These are phyloP conservation scores for Auanema sp. DNA, from an alignment of 2,888 invertebrate genomes.

Conservation along the genomic window DNA sequence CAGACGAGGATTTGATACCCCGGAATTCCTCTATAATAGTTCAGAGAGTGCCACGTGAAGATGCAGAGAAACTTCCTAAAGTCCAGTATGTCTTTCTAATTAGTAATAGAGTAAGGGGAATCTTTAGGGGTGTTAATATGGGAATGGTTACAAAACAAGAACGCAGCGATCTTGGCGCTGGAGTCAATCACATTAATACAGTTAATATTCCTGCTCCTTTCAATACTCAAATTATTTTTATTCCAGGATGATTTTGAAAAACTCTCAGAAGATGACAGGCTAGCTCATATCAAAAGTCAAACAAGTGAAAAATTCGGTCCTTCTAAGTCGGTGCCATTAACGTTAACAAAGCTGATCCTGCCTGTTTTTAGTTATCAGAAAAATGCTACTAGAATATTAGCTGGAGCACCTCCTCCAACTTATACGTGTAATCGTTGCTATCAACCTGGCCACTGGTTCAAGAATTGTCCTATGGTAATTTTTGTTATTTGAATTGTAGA, in stretches of 20 bases:
- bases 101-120: not conserved
- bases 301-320: not conserved
- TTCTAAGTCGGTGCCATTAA: not conserved
- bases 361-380: conserved; percentile 78
- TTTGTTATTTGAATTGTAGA: conserved; percentile 1
- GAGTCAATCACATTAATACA: conserved; percentile 32
- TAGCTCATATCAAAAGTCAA: conserved; percentile 84
- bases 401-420: conserved; percentile 84
- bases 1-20: conserved; percentile 87
- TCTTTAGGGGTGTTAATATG: conserved; percentile 40
- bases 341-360: not conserved
- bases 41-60: conserved; percentile 80
- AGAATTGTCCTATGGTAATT: conserved; percentile 78
- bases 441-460: conserved; percentile 94
- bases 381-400: conserved; percentile 80
- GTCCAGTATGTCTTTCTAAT: conserved; percentile 47
- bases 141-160: conserved; percentile 37
- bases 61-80: conserved; percentile 60
- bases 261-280: conserved; percentile 94
- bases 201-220: conserved; percentile 19
- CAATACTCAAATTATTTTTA: not conserved
- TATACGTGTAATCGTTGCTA: conserved; percentile 94
- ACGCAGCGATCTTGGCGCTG: conserved; percentile 15
- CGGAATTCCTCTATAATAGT: conserved; percentile 96
- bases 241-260: conserved; percentile 70